Evolutionary conservation across 2,888 invertebrate species (phyloP).

Genomic region (Cremastobaeus sp.): DNA sequence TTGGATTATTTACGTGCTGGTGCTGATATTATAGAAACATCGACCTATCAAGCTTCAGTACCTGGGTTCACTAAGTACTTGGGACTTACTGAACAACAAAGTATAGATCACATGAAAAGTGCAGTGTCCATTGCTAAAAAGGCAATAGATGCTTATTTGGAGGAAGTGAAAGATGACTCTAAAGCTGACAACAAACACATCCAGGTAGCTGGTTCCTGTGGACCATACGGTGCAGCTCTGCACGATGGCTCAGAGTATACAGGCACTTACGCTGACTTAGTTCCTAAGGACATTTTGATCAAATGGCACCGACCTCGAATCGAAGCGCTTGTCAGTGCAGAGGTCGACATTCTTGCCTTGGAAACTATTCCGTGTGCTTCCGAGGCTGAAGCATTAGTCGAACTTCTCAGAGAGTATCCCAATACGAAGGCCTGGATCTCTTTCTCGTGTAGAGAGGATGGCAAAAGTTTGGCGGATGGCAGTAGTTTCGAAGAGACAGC

Average conservation of each 20-base stretch:
- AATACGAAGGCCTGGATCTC: slow-evolving; percentile 89
- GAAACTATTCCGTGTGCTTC: slow-evolving; percentile 92
- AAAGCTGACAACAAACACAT: slow-evolving; percentile 73
- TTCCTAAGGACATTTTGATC: slow-evolving; percentile 82
- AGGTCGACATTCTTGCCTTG: slow-evolving; percentile 90
- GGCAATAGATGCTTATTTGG: slow-evolving; percentile 79
- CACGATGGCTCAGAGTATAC: slow-evolving; percentile 95
- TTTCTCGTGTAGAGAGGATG: slow-evolving; percentile 88
- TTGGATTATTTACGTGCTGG: slow-evolving; percentile 90
- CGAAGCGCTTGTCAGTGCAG: slow-evolving; percentile 86
- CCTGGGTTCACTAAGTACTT: slow-evolving; percentile 84
- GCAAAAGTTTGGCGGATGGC: slow-evolving; percentile 85
- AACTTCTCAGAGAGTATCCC: slow-evolving; percentile 88
- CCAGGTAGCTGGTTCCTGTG: slow-evolving; percentile 90
- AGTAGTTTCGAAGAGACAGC: slow-evolving; percentile 88
- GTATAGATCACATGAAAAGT: slow-evolving; percentile 84
- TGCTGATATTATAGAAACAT: slow-evolving; percentile 90
- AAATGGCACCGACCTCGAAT: slow-evolving; percentile 92
- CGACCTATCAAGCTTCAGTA: slow-evolving; percentile 90
- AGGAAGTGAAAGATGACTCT: slow-evolving; percentile 52
- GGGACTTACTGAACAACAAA: slow-evolving; percentile 83
- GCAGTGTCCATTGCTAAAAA: slow-evolving; percentile 86
- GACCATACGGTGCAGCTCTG: slow-evolving; percentile 93
- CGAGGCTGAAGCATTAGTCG: slow-evolving; percentile 90
- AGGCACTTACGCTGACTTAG: slow-evolving; percentile 86